phyloP scores from a whole-genome alignment of 2,113 vertebrate species.

The Glaucidium brasilianum region DNA sequence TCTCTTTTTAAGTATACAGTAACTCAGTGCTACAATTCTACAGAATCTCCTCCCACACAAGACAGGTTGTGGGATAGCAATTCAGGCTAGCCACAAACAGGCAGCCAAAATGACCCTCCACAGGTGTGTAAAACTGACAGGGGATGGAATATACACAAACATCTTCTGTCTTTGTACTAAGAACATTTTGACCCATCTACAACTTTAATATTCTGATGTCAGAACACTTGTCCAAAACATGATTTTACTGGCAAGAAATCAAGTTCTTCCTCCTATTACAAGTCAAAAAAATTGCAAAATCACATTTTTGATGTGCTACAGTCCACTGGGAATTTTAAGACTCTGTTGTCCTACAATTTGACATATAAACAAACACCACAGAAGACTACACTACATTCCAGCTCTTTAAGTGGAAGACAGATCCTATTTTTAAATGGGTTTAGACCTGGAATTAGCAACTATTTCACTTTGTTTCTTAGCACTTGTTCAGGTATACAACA shows the following conservation, averaged over 20 bases:
- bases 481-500: background rate
- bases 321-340: background rate
- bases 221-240: background rate
- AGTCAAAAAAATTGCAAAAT: background rate
- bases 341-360: background rate
- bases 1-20: background rate
- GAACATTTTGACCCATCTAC: background rate
- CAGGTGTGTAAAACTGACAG: background rate
- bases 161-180: background rate
- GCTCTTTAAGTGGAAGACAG: background rate
- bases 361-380: background rate
- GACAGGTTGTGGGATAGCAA: background rate
- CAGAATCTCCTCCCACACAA: background rate
- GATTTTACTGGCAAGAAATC: background rate
- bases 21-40: background rate
- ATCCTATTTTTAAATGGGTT: background rate
- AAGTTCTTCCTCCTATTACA: background rate
- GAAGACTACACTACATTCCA: background rate
- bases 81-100: background rate
- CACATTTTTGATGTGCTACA: background rate
- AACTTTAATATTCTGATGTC: background rate
- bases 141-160: background rate
- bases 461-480: background rate
- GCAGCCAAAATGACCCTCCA: background rate
- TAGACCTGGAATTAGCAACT: background rate